Percentiles rank a stretch among this genome's conserved stretches.
These are phyloP conservation scores for Amiota mariae DNA, from an alignment of 2,888 invertebrate genomes.

Conservation along the genomic window DNA sequence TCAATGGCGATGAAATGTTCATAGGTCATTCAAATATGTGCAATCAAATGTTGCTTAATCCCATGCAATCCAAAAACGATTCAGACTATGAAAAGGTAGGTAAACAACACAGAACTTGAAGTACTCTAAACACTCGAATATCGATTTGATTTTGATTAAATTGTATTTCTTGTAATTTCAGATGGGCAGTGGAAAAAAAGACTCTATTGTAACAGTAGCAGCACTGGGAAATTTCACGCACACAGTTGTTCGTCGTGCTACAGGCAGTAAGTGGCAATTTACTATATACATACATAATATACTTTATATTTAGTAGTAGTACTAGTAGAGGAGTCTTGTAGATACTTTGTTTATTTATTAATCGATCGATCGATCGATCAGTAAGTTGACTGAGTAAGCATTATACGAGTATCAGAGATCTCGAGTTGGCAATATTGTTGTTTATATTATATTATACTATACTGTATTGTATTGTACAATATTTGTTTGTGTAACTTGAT, in stretches of 20 bases:
- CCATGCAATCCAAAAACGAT: constrained; percentile 70
- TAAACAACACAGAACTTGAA: constrained; percentile 4
- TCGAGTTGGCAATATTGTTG: too few relatives aligned
- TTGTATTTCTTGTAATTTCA: constrained; percentile 48
- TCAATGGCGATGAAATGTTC: constrained; percentile 55
- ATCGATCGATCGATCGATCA: neutral
- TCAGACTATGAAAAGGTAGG: constrained; percentile 72
- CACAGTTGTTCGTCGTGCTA: constrained; percentile 71
- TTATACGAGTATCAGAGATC: too few relatives aligned
- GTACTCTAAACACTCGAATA: neutral
- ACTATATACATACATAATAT: neutral
- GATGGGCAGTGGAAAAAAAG: constrained; percentile 72
- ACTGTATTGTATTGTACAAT: neutral
- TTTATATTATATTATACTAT: too few relatives aligned
- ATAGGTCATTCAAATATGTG: constrained; percentile 61
- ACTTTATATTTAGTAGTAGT: neutral
- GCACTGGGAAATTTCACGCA: constrained; percentile 71
- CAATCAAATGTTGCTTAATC: constrained; percentile 71
- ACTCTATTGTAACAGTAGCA: constrained; percentile 73
- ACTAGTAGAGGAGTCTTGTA: too few relatives aligned
- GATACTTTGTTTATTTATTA: too few relatives aligned
- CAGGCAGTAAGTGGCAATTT: constrained; percentile 69
- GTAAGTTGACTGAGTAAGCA: neutral
- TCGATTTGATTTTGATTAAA: neutral
- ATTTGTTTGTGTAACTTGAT: constrained; percentile 5